Base-by-base conservation (phyloP, 1,140 invertebrate genomes). In the Bombus picipes region DNA sequence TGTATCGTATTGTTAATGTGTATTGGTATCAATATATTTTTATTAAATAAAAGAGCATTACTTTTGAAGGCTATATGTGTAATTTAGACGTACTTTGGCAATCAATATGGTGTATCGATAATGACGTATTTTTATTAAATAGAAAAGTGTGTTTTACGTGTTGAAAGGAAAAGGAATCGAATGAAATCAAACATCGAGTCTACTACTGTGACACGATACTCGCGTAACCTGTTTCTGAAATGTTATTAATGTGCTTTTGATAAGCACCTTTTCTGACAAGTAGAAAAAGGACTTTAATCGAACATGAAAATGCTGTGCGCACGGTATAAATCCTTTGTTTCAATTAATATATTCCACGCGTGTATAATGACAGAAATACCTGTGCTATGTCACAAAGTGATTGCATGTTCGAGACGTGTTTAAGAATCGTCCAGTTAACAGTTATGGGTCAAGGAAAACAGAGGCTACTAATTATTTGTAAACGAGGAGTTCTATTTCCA, bases 391-490 rank as follows among this genome's bases (percentile, higher is more conserved):
- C 18, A 39, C n/a, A 65, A n/a, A 72, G 37, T 39, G 28, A 9
- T 81, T 57, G 70, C 53, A 73, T 81, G 80, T 6, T 59, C 1
- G 12, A 22, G 22, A 25, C 47, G 12, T 15, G 22, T 39, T 70
- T 41, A 18, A 28, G 6, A 81, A 59, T 71, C 5, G 34, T 18
- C 25, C 10, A 12, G 25, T 41, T 75, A 37, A 82, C 13, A 10
- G 12, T 6, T 3, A 2, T 22, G 22, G 81, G 81, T 76, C 81
- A 83, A 83, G 81, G 81, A 53, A 83, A 76, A 75, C 34, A n/a
- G 10, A 34, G 34, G 28, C 25, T 53, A 47, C 18, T 75, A 65
- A 75, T 83, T 83, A 83, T 32, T 18, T 25, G 9, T 25, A 43
- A 43, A 34, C 18, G 53, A 32, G 53, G 3, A 25, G 13, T 39